phyloP scores from a whole-genome alignment of 2,113 vertebrate genomes.

The Hucho hucho region DNA sequence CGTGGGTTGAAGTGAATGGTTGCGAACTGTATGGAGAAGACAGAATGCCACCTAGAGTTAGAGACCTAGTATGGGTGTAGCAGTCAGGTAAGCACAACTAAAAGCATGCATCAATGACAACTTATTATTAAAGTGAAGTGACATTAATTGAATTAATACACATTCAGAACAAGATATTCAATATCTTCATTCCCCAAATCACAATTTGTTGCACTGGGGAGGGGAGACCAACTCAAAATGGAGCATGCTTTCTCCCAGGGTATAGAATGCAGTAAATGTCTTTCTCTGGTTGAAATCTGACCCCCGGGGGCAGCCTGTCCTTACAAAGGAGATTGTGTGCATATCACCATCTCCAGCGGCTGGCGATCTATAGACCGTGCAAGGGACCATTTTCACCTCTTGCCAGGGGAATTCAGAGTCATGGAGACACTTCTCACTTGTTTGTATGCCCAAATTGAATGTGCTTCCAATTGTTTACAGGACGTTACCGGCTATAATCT shows the following conservation, averaged over 20 bases:
- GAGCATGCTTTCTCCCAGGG: slow-evolving; percentile 64
- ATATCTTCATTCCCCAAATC: neutral
- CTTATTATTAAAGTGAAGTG: neutral
- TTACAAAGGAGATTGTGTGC: slow-evolving; percentile 78
- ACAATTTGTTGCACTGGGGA: neutral
- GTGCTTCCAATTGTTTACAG: too few species aligned
- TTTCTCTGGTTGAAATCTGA: slow-evolving; percentile 75
- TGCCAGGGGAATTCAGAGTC: neutral
- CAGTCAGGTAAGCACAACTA: too few species aligned
- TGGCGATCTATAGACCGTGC: slow-evolving; percentile 62
- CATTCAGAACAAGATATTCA: neutral
- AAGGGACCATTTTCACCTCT: slow-evolving; percentile 55
- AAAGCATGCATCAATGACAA: too few species aligned
- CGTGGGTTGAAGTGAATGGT: too few species aligned
- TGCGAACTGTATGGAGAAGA: too few species aligned
- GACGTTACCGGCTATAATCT: too few species aligned
- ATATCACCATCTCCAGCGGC: slow-evolving; percentile 74
- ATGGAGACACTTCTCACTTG: neutral
- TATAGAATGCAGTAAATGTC: slow-evolving; percentile 69
- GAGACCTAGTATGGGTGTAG: too few species aligned
- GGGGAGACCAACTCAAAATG: slow-evolving; percentile 51
- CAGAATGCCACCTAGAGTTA: too few species aligned
- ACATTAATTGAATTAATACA: neutral
- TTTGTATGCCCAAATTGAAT: too few species aligned
- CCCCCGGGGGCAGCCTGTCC: slow-evolving; percentile 74